Evolutionary conservation across 1,140 invertebrate species (phyloP).

Genomic region (Mercenaria mercenaria): DNA sequence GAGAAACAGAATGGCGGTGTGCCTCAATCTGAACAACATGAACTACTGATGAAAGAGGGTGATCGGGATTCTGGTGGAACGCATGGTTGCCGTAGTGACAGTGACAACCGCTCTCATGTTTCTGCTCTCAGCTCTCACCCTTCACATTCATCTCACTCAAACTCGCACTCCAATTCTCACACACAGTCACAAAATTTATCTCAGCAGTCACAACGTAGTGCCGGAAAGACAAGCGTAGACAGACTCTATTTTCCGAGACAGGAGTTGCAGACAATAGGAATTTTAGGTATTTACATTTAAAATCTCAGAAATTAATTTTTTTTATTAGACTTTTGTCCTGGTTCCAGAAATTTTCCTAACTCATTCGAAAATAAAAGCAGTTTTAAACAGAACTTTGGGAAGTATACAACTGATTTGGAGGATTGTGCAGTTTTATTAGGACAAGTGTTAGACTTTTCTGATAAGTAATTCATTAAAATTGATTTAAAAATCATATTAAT

Average conservation of each 20-base stretch:
- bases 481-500: no score
- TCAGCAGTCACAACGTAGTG: slow-evolving; percentile 88
- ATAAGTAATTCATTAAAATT: no score
- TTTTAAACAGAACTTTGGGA: no score
- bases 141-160: slow-evolving; percentile 80
- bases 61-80: slow-evolving; percentile 78
- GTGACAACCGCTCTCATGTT: slow-evolving; percentile 91
- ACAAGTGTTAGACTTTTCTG: no score
- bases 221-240: slow-evolving; percentile 89
- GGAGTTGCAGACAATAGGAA: slow-evolving; percentile 92
- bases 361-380: no score
- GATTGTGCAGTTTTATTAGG: no score
- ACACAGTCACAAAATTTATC: slow-evolving; percentile 82
- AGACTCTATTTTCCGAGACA: slow-evolving; percentile 91
- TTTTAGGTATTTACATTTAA: slow-evolving; percentile 88
- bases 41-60: slow-evolving; percentile 82
- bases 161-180: slow-evolving; percentile 69
- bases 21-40: slow-evolving; percentile 85
- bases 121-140: slow-evolving; percentile 86
- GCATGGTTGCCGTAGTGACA: slow-evolving; percentile 90
- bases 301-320: not conserved
- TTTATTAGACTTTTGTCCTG: no score
- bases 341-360: no score
- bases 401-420: not conserved
- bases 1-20: slow-evolving; percentile 88